Conservation (phyloP, 2,113 vertebrate genomes). For the Hydrolagus affinis region DNA sequence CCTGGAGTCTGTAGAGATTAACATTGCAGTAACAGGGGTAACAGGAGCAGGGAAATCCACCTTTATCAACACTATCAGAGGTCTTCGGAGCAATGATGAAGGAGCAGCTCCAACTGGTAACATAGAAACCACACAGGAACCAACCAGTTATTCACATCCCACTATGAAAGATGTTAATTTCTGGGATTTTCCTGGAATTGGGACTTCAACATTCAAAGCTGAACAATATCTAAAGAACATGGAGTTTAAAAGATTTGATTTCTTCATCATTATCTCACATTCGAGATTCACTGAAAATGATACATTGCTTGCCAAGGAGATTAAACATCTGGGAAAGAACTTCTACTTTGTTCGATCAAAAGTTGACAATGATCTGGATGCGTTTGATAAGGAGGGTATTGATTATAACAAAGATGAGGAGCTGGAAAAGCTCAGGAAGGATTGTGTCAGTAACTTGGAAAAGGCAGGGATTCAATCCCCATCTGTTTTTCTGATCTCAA, state of each 20-base stretch:
- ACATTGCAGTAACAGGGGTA: too few relatives aligned
- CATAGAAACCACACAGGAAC: conserved; percentile 35
- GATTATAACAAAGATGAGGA: conserved; percentile 32
- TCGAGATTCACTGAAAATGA: conserved; percentile 42
- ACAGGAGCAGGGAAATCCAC: too few relatives aligned
- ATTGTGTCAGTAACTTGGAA: too few relatives aligned
- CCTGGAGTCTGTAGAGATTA: conserved; percentile 39
- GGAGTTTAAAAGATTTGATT: conserved; percentile 45
- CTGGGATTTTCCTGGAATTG: too few relatives aligned
- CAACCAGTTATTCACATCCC: too few relatives aligned
- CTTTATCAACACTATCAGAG: too few relatives aligned
- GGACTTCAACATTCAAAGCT: too few relatives aligned
- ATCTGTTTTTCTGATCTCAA: too few relatives aligned
- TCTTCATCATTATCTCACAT: conserved; percentile 49
- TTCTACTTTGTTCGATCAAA: conserved; percentile 45
- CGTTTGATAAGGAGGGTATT: not conserved
- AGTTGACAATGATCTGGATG: conserved; percentile 36
- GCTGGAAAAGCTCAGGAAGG: conserved; percentile 28
- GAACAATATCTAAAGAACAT: not conserved
- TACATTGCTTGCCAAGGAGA: conserved; percentile 28
- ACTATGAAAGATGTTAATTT: too few relatives aligned
- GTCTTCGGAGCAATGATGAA: too few relatives aligned
- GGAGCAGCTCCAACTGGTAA: conserved; percentile 39
- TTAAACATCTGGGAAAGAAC: conserved; percentile 42
- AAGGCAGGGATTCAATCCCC: too few relatives aligned